Evolutionary conservation across 2,113 vertebrate species (phyloP).

Genomic region (Seriola aureovittata): DNA sequence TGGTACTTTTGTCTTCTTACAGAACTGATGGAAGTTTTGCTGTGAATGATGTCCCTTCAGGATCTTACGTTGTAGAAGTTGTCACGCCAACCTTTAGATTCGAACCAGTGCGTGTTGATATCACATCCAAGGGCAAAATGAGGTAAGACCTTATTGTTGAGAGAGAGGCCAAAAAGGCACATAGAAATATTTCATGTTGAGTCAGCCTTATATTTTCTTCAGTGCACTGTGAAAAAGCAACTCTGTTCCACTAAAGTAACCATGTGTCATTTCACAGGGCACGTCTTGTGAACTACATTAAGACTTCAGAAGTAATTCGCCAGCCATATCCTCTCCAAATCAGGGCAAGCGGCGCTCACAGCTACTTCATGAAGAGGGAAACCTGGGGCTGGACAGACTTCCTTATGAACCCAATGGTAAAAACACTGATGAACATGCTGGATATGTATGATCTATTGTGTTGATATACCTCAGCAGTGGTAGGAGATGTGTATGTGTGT

Average conservation of each 20-base stretch:
- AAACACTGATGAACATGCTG: constrained; percentile 29
- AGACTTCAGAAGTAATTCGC: constrained; percentile 95
- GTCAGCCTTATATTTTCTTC: neutral
- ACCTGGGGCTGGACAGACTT: constrained; percentile 99
- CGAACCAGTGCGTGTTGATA: constrained; percentile 96
- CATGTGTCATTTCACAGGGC: constrained; percentile 84
- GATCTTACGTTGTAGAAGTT: constrained; percentile 97
- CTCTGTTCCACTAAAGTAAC: neutral
- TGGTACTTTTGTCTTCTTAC: constrained; percentile 39
- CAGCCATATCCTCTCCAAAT: constrained; percentile 96
- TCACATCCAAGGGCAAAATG: constrained; percentile 99
- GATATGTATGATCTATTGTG: neutral
- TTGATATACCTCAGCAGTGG: neutral
- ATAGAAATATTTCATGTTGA: neutral
- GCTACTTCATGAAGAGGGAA: constrained; percentile 97
- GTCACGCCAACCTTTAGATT: constrained; percentile 93
- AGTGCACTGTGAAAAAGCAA: neutral
- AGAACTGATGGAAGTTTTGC: constrained; percentile 98
- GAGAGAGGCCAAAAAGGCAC: neutral
- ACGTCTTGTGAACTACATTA: constrained; percentile 97
- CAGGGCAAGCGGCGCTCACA: constrained; percentile 91
- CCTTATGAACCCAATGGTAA: constrained; percentile 99
- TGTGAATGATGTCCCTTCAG: constrained; percentile 96
- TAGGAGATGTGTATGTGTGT: neutral
- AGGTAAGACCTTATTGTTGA: constrained; percentile 83